Evolutionary conservation across 2,888 invertebrate species (phyloP), one percentile per base, ranked within the genome.

Genomic region (Keiferia lycopersicella): DNA sequence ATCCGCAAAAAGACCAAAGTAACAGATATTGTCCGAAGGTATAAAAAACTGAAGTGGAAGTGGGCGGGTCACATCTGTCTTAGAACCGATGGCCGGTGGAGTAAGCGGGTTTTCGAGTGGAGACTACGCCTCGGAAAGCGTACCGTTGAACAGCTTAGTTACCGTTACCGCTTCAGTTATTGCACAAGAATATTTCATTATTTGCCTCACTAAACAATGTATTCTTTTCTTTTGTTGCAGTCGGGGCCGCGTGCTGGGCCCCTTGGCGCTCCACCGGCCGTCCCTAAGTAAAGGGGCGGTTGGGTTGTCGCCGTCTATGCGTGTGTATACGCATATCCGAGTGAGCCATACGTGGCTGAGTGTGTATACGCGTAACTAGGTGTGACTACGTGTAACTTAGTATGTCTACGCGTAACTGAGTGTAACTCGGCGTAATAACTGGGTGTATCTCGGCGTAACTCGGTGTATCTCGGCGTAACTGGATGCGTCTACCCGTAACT

Each of bases 201-300:
- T 7, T 14, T 14, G 1, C n/a, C 11, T n/a, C n/a, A n/a, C n/a
- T n/a, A 41, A 41, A 12, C 14, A 41, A 41, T 14, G 14, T 41
- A 14, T 0, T 6, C 6, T 41, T 11, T 41, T 14, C 12, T 41
- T 41, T 14, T 41, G 3, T 41, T 41, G 2, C 41, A 45, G 61
- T 45, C 59, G 56, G 56, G 56, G 50, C 56, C 61, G 34, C 58
- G 20, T 22, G 62, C 62, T 63, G 65, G 67, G 41, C 41, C 41
- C 41, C 41, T 14, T 41, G 61, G 63, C 41, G 41, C 41, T 41
- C 41, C 41, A 41, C 41, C 41, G 41, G 41, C 41, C 41, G 41
- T 41, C 41, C 41, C 41, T 12, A 41, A 41, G 41, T 41, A 18
- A 48, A 51, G 18, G 51, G 20, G 20, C 41, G 41, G 41, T 41